A percentile compares a stretch with the other conserved stretches of the same genome.
These are phyloP conservation scores for Sebastes matsubarae DNA, from an alignment of 2,797 vertebrate genomes.

Conservation along the genomic window DNA sequence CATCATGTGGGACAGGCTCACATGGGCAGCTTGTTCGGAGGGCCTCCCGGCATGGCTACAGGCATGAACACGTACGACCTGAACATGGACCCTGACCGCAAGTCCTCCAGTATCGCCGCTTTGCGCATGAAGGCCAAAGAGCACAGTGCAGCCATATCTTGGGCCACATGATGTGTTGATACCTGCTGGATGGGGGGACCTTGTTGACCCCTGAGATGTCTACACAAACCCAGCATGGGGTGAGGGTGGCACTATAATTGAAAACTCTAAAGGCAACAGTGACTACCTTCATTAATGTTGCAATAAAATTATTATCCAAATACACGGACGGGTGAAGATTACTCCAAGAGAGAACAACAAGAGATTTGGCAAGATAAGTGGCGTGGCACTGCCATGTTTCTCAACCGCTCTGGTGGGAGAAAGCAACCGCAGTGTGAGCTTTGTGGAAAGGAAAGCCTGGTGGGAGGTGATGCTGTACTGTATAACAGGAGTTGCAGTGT, in stretches of 20 bases:
- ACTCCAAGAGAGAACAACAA: conserved; percentile 11
- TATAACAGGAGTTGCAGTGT: conserved; percentile 42
- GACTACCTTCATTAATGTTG: conserved; percentile 71
- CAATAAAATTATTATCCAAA: conserved; percentile 59
- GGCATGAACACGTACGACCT: conserved; percentile 96
- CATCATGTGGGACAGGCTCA: conserved; percentile 97
- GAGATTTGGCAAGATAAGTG: conserved; percentile 36
- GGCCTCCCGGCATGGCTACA: conserved; percentile 85
- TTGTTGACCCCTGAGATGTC: conserved; percentile 40
- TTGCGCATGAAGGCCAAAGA: conserved; percentile 99
- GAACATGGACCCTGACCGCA: conserved; percentile 97
- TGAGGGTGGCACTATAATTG: conserved; percentile 48
- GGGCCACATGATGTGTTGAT: conserved; percentile 92
- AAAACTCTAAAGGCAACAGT: conserved; percentile 62
- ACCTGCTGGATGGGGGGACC: conserved; percentile 38
- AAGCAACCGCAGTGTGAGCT: conserved; percentile 8
- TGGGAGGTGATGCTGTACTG: conserved; percentile 46
- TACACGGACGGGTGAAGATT: conserved; percentile 18
- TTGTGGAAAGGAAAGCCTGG: conserved; percentile 8
- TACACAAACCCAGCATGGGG: conserved; percentile 36
- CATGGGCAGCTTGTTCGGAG: conserved; percentile 95
- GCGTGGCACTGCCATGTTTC: conserved; percentile 9
- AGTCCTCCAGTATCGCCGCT: conserved; percentile 96
- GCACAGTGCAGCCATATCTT: conserved; percentile 99
- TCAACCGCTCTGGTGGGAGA: conserved; percentile 21